Conservation (phyloP, 2,113 vertebrate genomes). For the Mobula hypostoma region DNA sequence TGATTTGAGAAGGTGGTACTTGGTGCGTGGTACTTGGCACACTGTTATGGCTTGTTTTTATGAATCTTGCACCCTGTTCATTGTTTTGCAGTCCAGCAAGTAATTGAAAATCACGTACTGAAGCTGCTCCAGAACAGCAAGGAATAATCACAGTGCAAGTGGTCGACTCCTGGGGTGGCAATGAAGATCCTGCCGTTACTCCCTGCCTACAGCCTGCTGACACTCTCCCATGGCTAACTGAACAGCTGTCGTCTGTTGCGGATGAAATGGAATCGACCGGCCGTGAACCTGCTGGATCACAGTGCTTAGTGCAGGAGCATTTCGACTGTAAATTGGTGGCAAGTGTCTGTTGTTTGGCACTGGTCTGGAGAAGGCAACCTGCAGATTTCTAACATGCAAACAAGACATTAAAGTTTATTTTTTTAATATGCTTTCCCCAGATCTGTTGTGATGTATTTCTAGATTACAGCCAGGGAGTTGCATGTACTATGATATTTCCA, state of each 20-base stretch:
- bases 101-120: conserved; percentile 74
- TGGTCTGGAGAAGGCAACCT: not conserved
- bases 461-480: not conserved
- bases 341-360: not conserved
- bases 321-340: too few species aligned
- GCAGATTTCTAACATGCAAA: not conserved
- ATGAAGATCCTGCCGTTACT: not conserved
- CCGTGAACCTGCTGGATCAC: not conserved
- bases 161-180: not conserved
- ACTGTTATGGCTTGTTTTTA: not conserved
- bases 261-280: not conserved
- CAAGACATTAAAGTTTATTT: conserved; percentile 4
- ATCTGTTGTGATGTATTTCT: not conserved
- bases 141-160: rapidly evolving
- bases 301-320: not conserved
- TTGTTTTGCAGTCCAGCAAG: conserved; percentile 65
- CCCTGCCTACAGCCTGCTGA: not conserved
- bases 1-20: not conserved
- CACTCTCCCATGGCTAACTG: not conserved
- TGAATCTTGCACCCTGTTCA: not conserved
- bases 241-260: not conserved
- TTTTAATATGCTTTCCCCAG: not conserved
- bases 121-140: conserved; percentile 55
- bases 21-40: not conserved
- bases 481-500: too few species aligned